phyloP scores from a whole-genome alignment of 2,888 invertebrate genomes.

The Dinocampus coccinellae region DNA sequence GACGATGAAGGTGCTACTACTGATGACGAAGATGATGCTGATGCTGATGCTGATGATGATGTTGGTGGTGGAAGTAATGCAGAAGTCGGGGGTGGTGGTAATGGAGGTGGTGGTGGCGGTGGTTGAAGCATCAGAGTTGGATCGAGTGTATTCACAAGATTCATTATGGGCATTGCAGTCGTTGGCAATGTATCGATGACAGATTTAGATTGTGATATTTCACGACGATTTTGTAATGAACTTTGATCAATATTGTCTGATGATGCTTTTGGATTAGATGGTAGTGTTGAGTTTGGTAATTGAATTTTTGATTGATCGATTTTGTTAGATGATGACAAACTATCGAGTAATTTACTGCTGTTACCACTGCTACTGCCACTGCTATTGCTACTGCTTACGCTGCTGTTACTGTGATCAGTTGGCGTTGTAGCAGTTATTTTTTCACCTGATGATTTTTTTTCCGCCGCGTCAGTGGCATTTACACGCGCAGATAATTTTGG shows the following conservation, averaged over 20 bases:
- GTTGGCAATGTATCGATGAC: slow-evolving; percentile 51
- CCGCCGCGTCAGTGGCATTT: slow-evolving; percentile 53
- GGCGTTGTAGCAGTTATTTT: slow-evolving; percentile 34
- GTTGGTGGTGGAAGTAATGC: not conserved
- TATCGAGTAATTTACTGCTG: slow-evolving; percentile 53
- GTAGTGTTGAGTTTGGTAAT: slow-evolving; percentile 29
- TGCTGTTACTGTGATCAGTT: slow-evolving; percentile 9
- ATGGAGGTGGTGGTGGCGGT: slow-evolving; percentile 26
- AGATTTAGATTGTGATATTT: slow-evolving; percentile 53
- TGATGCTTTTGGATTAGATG: slow-evolving; percentile 39
- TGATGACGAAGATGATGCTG: no score
- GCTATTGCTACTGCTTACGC: not conserved
- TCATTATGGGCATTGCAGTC: slow-evolving; percentile 45
- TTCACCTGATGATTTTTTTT: slow-evolving; percentile 53
- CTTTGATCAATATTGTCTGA: slow-evolving; percentile 44
- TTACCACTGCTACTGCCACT: not conserved
- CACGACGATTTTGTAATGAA: slow-evolving; percentile 47
- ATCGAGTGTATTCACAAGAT: slow-evolving; percentile 41
- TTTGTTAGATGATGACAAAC: slow-evolving; percentile 39
- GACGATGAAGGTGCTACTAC: no score
- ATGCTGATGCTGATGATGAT: not conserved
- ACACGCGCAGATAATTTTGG: slow-evolving; percentile 81
- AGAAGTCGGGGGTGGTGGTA: not conserved
- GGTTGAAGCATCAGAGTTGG: slow-evolving; percentile 41
- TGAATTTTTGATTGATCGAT: slow-evolving; percentile 42